Conservation (phyloP, 2,888 invertebrate genomes). For the Plagodis pulveraria region DNA sequence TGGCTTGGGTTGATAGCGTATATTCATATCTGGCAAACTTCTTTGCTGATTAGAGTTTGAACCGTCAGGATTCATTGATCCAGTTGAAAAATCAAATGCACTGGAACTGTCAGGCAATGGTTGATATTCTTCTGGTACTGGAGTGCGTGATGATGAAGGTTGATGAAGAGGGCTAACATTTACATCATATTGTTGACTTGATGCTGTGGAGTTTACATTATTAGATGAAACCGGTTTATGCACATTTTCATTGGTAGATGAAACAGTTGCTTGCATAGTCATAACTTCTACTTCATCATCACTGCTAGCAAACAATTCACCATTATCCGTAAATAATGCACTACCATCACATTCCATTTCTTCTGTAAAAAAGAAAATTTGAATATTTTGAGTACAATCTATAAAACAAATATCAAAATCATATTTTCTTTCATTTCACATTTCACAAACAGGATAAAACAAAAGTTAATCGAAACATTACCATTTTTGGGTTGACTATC, state of each 20-base stretch:
- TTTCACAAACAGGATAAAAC: too few relatives aligned
- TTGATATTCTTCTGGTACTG: conserved; percentile 78
- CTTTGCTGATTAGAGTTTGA: conserved; percentile 47
- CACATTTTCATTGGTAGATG: conserved; percentile 46
- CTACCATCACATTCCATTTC: conserved; percentile 85
- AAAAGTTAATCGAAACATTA: conserved; percentile 35
- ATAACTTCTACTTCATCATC: conserved; percentile 85
- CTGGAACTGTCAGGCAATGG: conserved; percentile 78
- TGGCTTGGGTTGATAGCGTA: conserved; percentile 76
- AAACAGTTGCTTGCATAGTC: conserved; percentile 53
- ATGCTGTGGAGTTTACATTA: conserved; percentile 68
- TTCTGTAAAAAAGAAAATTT: conserved; percentile 66
- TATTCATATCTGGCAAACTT: conserved; percentile 61
- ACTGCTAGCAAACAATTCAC: conserved; percentile 46
- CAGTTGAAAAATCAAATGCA: conserved; percentile 63
- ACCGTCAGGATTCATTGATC: conserved; percentile 53
- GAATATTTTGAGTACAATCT: neutral
- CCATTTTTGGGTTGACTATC: conserved; percentile 71
- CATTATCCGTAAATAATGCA: conserved; percentile 85
- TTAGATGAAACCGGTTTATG: conserved; percentile 67
- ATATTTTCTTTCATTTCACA: too few relatives aligned
- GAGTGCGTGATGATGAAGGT: conserved; percentile 68
- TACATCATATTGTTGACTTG: conserved; percentile 62
- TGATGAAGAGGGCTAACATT: conserved; percentile 60
- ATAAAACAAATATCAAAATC: too few relatives aligned